Base-by-base conservation (phyloP, 2,113 vertebrate genomes). In the Gambusia affinis region DNA sequence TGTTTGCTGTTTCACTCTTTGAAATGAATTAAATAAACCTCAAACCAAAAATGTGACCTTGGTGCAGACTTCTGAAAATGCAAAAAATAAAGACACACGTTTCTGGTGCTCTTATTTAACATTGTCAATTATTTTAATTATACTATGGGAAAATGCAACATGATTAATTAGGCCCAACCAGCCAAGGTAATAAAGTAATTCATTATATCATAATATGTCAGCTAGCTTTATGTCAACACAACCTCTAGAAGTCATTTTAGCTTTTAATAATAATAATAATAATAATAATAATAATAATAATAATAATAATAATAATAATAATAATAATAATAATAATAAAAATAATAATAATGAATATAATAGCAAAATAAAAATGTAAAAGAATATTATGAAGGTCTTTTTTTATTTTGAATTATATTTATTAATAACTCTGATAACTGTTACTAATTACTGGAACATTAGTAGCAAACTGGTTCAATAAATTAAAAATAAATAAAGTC, bases 131-230 rank as follows among this genome's bases (percentile, higher is more conserved):
- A 19, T 60, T 37, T 28, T 66, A 68, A 47, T 60, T 81, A 78
- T 81, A 76, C 42, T 14, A 60, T 24, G 19, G n/a, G 17, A 67
- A 66, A 67, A 85, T 78, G 75, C 47, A 78, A 11, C 65, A 63
- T 79, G 76, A 87, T 84, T 24, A 42, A 86, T 81, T 76, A 67
- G 19, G 66, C 47, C 51, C n/a, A 73, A 73, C 67, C 30, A 70
- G 28, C 51, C 17, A 54, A 70, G 54, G 37, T 83, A 78, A 84
- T 83, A 47, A 73, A 70, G 70, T 65, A 35, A 82, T 81, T 72
- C 15, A 68, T 72, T 74, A 71, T 76, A 60, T 29, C 42, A 70
- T 64, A 68, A 64, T 72, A 44, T 44, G 81, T 81, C 75, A 37
- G 84, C 84, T 75, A 77, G 82, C 57, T 73, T 75, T 70, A 51